Evolutionary conservation across 2,888 invertebrate genomes (phyloP).

Genomic region (Ypsolopha scabrella): DNA sequence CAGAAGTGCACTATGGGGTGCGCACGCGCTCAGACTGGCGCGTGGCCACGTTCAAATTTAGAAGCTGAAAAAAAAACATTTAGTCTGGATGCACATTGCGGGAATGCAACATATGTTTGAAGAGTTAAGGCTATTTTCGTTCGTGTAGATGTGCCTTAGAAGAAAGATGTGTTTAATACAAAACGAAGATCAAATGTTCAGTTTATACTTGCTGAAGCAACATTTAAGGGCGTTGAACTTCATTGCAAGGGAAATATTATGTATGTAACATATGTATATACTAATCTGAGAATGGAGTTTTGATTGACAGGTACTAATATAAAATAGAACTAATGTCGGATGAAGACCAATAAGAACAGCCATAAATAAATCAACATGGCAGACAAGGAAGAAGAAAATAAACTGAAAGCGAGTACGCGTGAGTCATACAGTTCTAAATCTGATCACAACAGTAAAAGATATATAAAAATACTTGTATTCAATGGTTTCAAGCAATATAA

Average conservation of each 20-base stretch:
- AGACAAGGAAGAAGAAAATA: too few relatives aligned
- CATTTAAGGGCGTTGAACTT: neutral
- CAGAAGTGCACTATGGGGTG: constrained; percentile 42
- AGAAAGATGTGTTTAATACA: too few relatives aligned
- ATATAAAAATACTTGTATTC: too few relatives aligned
- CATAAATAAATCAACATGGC: too few relatives aligned
- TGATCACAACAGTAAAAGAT: too few relatives aligned
- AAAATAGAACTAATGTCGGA: too few relatives aligned
- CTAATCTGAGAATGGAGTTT: too few relatives aligned
- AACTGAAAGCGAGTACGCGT: too few relatives aligned
- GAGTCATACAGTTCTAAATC: too few relatives aligned
- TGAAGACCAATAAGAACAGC: too few relatives aligned
- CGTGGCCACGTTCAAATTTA: constrained; percentile 62
- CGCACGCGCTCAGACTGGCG: constrained; percentile 55
- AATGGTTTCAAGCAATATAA: too few relatives aligned
- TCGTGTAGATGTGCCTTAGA: constrained; percentile 5
- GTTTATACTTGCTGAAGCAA: neutral
- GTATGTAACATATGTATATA: neutral
- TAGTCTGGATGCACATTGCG: constrained; percentile 50
- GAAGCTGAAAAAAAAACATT: constrained; percentile 48
- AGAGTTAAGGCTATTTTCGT: constrained; percentile 40
- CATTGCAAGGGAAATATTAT: neutral
- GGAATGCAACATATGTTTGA: constrained; percentile 52
- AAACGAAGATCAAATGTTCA: neutral
- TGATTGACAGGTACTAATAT: too few relatives aligned